Base-by-base conservation (phyloP, 2,113 vertebrate species). In the Aspidoscelis tigris region DNA sequence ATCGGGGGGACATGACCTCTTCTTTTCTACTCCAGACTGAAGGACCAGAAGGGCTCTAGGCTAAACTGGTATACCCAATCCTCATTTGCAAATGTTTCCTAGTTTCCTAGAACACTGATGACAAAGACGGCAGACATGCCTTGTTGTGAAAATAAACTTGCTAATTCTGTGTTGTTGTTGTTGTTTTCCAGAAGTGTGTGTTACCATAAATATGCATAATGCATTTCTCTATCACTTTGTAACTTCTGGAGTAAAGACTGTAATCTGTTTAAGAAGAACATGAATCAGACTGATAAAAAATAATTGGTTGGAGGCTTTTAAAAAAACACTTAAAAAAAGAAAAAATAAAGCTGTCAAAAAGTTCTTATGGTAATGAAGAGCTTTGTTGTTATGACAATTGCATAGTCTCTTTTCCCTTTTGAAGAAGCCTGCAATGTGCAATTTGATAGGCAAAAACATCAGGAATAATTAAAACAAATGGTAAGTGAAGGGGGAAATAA, bases 321-420 rank as follows among this genome's bases (percentile, higher is more conserved):
- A 68, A 76, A 91, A 39, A 16, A 88, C 89, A 86, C 92, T 95
- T 95, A 94, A 71, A n/a, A 44, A 10, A 95, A 95, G 95, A 95
- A 95, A 95, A 96, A 96, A 96, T 95, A 96, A 95, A 96, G 93
- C 95, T 95, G 95, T 96, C 86, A 91, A 53, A 93, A 96, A 93
- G 91, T 93, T 95, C 90, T 92, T 91, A 92, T 92, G 94, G 94
- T 95, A 96, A 96, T 95, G 94, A 96, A 94, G 92, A 95, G 93
- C 94, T 95, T 95, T 96, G 96, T 96, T 96, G 95, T 96, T 96
- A 96, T 96, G 95, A 96, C 96, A 95, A 96, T 95, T 95, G 93
- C 94, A 95, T 94, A 88, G 94, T 92, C 90, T 93, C 89, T 92
- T 90, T 78, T 91, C 55, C 21, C 55, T 50, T 95, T 95, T 95